Percentiles rank a stretch among this genome's conserved stretches.
These are phyloP conservation scores for Tretioscincus oriximinensis DNA, from an alignment of 2,113 vertebrate species.

Conservation along the genomic window DNA sequence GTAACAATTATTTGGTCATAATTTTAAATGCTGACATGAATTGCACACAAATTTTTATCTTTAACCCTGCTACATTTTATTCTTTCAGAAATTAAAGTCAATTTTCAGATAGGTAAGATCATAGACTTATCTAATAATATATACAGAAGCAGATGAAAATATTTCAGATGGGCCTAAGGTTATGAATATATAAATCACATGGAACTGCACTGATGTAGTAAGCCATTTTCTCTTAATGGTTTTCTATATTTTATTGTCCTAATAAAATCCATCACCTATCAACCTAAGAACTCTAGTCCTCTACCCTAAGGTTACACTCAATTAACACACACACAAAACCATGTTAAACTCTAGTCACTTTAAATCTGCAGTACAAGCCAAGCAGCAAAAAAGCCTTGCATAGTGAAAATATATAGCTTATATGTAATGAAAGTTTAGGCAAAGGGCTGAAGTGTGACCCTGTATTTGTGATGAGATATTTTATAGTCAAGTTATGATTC, in stretches of 20 bases:
- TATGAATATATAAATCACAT: constrained; percentile 56
- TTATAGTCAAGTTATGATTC: neutral
- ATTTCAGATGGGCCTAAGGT: constrained; percentile 54
- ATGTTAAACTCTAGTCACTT: neutral
- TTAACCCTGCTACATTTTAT: constrained; percentile 15
- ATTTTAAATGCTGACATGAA: constrained; percentile 12
- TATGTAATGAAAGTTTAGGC: neutral
- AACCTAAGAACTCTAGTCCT: constrained; percentile 33
- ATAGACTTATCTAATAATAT: constrained; percentile 48
- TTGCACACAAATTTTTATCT: constrained; percentile 34
- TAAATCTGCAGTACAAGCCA: constrained; percentile 15
- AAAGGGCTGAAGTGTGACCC: neutral
- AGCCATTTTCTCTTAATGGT: constrained; percentile 31
- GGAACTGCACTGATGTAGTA: constrained; percentile 37
- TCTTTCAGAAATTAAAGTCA: constrained; percentile 21
- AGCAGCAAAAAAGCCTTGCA: constrained; percentile 2
- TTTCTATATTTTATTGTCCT: constrained; percentile 47
- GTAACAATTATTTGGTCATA: constrained; percentile 37
- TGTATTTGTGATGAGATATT: neutral
- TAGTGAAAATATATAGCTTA: neutral
- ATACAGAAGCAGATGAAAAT: constrained; percentile 46
- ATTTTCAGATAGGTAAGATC: constrained; percentile 39
- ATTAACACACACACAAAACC: constrained; percentile 34
- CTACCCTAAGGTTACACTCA: neutral
- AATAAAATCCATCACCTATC: constrained; percentile 52